A percentile compares a stretch with the other conserved stretches of the same genome.
phyloP scores from a whole-genome alignment of 2,888 invertebrate genomes.

The Dexiosoma caninum region DNA sequence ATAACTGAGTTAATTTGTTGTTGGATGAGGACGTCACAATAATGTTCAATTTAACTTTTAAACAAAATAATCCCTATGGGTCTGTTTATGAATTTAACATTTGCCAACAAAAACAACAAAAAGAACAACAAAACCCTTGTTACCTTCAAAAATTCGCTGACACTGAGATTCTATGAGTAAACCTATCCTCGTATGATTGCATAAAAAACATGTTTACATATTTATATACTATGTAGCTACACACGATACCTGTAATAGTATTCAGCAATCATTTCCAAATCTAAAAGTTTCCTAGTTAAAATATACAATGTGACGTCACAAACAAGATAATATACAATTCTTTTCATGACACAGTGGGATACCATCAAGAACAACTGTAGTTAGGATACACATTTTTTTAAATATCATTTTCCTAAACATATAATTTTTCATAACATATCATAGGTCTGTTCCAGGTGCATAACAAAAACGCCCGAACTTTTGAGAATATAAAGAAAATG shows the following conservation, averaged over 20 bases:
- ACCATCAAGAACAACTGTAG: background rate
- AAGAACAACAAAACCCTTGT: slow-evolving; percentile 41
- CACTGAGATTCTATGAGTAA: background rate
- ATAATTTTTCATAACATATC: too few relatives aligned
- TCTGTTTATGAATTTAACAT: background rate
- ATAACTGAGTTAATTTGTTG: background rate
- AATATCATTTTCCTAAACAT: too few relatives aligned
- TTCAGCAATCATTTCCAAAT: slow-evolving; percentile 47
- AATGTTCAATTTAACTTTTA: background rate
- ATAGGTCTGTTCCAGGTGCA: too few relatives aligned
- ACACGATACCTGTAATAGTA: slow-evolving; percentile 38
- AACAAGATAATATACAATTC: slow-evolving; percentile 37
- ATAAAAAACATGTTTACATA: background rate
- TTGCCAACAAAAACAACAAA: background rate
- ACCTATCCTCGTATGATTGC: background rate
- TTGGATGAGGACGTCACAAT: slow-evolving; percentile 31
- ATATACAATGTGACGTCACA: slow-evolving; percentile 51
- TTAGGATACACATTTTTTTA: too few relatives aligned
- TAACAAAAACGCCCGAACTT: too few relatives aligned
- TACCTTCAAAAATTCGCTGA: slow-evolving; percentile 1
- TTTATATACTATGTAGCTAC: background rate
- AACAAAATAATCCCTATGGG: background rate
- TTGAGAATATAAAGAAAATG: too few relatives aligned
- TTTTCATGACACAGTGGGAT: slow-evolving; percentile 52
- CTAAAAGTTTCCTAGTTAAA: slow-evolving; percentile 42